Base-by-base conservation (phyloP, 2,888 invertebrate species). In the Stenoptilia bipunctidactyla region DNA sequence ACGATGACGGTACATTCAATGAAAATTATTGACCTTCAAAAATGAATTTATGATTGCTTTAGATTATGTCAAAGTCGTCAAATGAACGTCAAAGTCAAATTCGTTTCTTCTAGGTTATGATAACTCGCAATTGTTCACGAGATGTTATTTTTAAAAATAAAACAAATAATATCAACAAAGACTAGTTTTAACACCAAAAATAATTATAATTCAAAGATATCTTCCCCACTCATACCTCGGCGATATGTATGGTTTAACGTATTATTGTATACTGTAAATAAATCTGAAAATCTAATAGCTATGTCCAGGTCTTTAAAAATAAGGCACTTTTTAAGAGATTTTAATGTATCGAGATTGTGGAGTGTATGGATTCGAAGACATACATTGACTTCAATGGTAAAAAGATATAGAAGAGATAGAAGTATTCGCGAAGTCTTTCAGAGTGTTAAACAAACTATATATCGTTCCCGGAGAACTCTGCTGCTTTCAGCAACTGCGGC, bases 401-500 rank as follows among this genome's bases (percentile, higher is more conserved):
- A 53, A 45, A 63, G 68, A 45, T 76, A 68, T 48, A 66, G 66
- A 40, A 61, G 60, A 34, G 82, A 82, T 13, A 61, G 67, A 15
- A 55, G 61, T 40, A 67, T 82, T n/a, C 56, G 71, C 10, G 76
- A 74, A 50, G 67, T 79, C 43, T 58, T 80, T 43, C 61, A 69
- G 45, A 61, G 66, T 42, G 74, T 83, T 39, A 63, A 64, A 38
- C 72, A 77, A 33, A 64, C 75, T 0, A 60, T 77, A 41, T 50
- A 73, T 10, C 61, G 68, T 3, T 75, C 80, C 0, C 53, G 66
- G 13, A 51, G 66, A 41, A 77, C 76, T 0, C 48, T 84, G 0
- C 45, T 82, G 0, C 41, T 84, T 2, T 72, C 80, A 0, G 82
- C 71, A 0, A 69, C 77, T 0, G 84, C 82, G 0, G 77, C 75